phyloP scores from a whole-genome alignment of 2,888 invertebrate genomes.

The Eumerus sabulonum region DNA sequence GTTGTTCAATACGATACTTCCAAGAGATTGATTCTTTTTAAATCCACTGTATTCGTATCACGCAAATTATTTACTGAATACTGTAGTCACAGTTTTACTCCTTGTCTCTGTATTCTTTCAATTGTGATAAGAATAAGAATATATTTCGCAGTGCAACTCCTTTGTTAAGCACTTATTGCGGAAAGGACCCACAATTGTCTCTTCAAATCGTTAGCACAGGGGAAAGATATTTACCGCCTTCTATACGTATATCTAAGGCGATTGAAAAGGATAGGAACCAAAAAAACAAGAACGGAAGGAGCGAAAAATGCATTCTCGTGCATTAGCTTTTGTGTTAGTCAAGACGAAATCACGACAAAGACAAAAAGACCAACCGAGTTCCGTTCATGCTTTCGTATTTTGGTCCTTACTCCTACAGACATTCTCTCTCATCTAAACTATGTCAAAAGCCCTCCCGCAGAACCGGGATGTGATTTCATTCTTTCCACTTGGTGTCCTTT shows the following conservation, averaged over 20 bases:
- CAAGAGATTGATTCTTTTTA: no score
- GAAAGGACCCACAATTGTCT: conserved; percentile 3
- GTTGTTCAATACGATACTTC: no score
- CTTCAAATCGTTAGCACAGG: conserved; percentile 3
- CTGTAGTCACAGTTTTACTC: no score
- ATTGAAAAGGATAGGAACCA: no score
- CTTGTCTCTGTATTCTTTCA: no score
- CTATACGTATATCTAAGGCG: conserved; percentile 11
- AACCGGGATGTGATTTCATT: not conserved
- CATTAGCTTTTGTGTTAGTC: conserved; percentile 34
- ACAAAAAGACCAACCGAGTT: conserved; percentile 20
- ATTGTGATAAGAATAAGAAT: no score
- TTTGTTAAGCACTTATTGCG: conserved; percentile 7
- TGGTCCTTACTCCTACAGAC: not conserved
- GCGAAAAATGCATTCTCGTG: conserved; percentile 18
- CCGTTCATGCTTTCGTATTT: conserved; percentile 6
- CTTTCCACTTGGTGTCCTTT: no score
- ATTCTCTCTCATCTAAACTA: not conserved
- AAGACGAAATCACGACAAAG: conserved; percentile 18
- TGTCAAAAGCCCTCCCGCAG: not conserved
- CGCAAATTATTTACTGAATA: no score
- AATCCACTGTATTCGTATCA: no score
- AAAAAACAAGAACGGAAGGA: conserved; percentile 15
- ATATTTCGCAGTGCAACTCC: conserved; percentile 6
- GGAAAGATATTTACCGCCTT: conserved; percentile 22